phyloP scores from a whole-genome alignment of 1,140 invertebrate species.

The Zeugodacus cucurbitae region DNA sequence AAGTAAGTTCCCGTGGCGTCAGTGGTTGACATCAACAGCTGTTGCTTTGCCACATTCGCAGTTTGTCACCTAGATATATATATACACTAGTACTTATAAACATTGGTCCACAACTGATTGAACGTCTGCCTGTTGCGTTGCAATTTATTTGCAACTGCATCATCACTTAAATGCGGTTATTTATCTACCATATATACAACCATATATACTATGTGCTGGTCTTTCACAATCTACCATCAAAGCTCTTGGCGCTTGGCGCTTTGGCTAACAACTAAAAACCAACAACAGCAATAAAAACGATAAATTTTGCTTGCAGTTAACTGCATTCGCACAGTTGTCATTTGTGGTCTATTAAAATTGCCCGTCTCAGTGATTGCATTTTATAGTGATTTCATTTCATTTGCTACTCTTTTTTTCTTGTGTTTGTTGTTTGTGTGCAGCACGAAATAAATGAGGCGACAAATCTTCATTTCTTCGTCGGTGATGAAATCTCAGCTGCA shows the following conservation, averaged over 20 bases:
- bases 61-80: background rate
- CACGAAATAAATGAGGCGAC: background rate
- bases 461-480: background rate
- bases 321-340: conserved; percentile 12
- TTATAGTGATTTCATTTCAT: background rate
- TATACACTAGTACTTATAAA: background rate
- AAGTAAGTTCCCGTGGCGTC: background rate
- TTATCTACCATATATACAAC: background rate
- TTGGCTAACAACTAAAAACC: background rate
- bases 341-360: conserved; percentile 27
- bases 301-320: background rate
- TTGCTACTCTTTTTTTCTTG: background rate
- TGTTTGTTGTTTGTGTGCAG: background rate
- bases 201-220: no score
- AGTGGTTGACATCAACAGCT: background rate
- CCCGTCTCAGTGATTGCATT: conserved; percentile 12
- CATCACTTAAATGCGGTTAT: background rate
- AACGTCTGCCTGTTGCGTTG: background rate
- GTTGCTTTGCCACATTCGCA: background rate
- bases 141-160: background rate
- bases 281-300: background rate
- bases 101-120: background rate
- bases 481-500: background rate
- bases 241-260: background rate
- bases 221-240: background rate